Evolutionary conservation across 30 jellyfish, hydroid and myxozoan genomes (phyloP).

Genomic region (Catostylus mosaicus): DNA sequence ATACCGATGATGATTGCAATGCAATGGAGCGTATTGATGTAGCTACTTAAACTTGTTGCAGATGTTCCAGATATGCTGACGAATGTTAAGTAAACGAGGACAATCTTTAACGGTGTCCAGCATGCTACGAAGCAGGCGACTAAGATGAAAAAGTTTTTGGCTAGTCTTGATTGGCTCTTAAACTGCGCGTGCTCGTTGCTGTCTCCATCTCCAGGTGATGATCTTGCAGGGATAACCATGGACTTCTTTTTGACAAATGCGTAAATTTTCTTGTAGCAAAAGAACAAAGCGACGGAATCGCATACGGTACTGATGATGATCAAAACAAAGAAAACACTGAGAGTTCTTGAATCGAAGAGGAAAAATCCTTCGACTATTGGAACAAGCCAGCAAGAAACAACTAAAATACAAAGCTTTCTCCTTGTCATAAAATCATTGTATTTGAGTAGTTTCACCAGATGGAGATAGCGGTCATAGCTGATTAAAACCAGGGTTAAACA

Average conservation of each 20-base stretch:
- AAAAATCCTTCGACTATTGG: constrained; percentile 7
- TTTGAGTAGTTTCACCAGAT: constrained; percentile 9
- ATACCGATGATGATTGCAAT: constrained; percentile 13
- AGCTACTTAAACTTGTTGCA: neutral
- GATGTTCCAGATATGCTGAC: neutral
- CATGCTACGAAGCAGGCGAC: constrained; percentile 11
- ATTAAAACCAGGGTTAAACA: constrained; percentile 24
- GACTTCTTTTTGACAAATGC: constrained; percentile 6
- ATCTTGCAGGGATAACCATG: constrained; percentile 1
- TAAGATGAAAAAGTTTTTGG: constrained; percentile 16
- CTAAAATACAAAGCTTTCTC: neutral
- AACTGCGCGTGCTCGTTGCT: neutral
- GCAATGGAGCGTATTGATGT: constrained; percentile 1
- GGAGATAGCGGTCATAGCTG: constrained; percentile 44
- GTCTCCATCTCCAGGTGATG: neutral
- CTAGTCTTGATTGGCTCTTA: neutral
- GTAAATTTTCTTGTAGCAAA: constrained; percentile 10
- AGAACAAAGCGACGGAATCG: neutral
- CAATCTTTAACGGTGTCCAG: constrained; percentile 24
- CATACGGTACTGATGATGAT: constrained; percentile 2
- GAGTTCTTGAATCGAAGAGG: neutral
- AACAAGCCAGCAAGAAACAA: constrained; percentile 2
- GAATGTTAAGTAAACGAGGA: neutral
- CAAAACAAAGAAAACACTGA: neutral
- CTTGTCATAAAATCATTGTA: constrained; percentile 3